These are phyloP conservation scores for Tetragonisca angustula DNA, from an alignment of 2,888 invertebrate genomes.

Conservation along the genomic window DNA sequence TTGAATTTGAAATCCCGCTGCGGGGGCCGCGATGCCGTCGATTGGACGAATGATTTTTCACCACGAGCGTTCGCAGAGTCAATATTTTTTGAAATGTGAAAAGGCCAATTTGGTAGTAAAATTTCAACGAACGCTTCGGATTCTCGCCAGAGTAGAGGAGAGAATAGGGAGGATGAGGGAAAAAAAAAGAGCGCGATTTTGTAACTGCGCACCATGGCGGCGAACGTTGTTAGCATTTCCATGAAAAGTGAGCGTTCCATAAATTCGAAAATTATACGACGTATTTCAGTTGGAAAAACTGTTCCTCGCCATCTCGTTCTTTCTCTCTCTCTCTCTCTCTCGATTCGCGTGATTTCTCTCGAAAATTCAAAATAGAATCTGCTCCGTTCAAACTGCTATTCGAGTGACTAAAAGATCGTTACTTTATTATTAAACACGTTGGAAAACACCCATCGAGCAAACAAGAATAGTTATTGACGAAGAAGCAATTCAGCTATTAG, in stretches of 20 bases:
- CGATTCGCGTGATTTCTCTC: neutral
- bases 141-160: slow-evolving; percentile 13
- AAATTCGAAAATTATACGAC: slow-evolving; percentile 35
- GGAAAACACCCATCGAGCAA: neutral
- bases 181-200: slow-evolving; percentile 47
- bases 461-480: neutral
- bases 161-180: too few relatives aligned
- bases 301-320: neutral
- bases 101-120: slow-evolving; percentile 68
- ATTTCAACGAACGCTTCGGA: slow-evolving; percentile 50
- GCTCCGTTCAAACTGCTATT: neutral
- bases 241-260: slow-evolving; percentile 14
- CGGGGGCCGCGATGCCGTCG: slow-evolving; percentile 39
- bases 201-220: slow-evolving; percentile 8
- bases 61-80: slow-evolving; percentile 34
- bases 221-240: slow-evolving; percentile 33
- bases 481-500: neutral
- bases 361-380: slow-evolving; percentile 8
- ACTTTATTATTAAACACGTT: neutral
- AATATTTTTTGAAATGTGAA: slow-evolving; percentile 65
- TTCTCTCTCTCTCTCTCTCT: neutral
- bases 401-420: neutral
- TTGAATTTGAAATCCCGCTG: slow-evolving; percentile 80
- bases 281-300: slow-evolving; percentile 13
- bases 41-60: slow-evolving; percentile 70